phyloP scores from a whole-genome alignment of 2,797 vertebrate species.

The Coregonus ussuriensis region DNA sequence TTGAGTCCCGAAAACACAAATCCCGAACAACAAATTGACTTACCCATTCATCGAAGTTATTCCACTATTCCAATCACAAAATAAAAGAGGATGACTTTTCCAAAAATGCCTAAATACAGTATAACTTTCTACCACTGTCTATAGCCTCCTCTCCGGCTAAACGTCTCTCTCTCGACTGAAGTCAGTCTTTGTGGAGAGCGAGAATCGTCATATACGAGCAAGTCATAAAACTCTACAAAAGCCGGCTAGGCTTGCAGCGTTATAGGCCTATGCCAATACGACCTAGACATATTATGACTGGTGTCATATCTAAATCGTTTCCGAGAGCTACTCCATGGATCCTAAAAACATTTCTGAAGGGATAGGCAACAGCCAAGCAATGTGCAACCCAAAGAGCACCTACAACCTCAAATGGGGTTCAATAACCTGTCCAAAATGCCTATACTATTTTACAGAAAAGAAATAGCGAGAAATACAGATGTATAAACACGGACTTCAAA shows the following conservation, averaged over 20 bases:
- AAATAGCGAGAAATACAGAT: neutral
- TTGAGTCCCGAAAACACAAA: slow-evolving; percentile 27
- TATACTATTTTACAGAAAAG: neutral
- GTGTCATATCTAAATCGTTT: slow-evolving; percentile 91
- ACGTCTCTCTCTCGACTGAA: slow-evolving; percentile 86
- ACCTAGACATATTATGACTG: slow-evolving; percentile 86
- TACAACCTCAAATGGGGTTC: neutral
- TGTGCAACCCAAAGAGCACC: neutral
- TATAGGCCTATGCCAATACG: slow-evolving; percentile 62
- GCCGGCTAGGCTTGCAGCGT: slow-evolving; percentile 91
- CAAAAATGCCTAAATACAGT: slow-evolving; percentile 33
- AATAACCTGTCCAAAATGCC: neutral
- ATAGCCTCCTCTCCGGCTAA: slow-evolving; percentile 82
- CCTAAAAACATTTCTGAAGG: slow-evolving; percentile 30
- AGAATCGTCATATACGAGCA: slow-evolving; percentile 94
- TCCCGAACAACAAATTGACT: slow-evolving; percentile 44
- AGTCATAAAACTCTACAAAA: slow-evolving; percentile 99
- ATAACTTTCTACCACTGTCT: slow-evolving; percentile 51
- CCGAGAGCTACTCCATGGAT: slow-evolving; percentile 79
- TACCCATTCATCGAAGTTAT: slow-evolving; percentile 53
- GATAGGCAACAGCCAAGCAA: slow-evolving; percentile 6
- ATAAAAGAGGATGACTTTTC: slow-evolving; percentile 37
- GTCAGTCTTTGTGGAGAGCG: slow-evolving; percentile 88
- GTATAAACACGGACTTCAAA: slow-evolving; percentile 12
- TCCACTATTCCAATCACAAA: slow-evolving; percentile 35